Percentiles rank a stretch among this genome's conserved stretches.
These are phyloP conservation scores for Andrena praecox DNA, from an alignment of 2,888 invertebrate species.

Conservation along the genomic window DNA sequence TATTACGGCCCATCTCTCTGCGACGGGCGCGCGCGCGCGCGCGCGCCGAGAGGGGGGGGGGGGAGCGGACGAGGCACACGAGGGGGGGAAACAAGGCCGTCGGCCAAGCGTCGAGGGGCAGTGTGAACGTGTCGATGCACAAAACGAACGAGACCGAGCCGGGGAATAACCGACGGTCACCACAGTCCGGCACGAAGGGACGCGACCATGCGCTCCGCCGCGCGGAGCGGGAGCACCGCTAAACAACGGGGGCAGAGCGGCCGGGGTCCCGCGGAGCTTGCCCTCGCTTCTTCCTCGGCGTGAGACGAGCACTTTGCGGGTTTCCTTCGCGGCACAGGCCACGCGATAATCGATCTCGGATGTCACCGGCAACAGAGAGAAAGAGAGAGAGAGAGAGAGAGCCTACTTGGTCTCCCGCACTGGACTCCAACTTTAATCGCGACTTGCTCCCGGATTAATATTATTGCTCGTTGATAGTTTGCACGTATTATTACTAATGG, in stretches of 20 bases:
- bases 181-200: conserved; percentile 27
- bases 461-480: no score
- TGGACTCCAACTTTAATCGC: neutral
- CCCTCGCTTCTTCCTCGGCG: conserved; percentile 30
- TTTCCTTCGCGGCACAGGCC: conserved; percentile 16
- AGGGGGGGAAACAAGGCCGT: conserved; percentile 29
- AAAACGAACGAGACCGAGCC: conserved; percentile 18
- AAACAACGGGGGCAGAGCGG: conserved; percentile 18
- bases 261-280: conserved; percentile 26
- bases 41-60: neutral
- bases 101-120: conserved; percentile 39
- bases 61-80: conserved; percentile 12
- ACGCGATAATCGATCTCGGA: neutral
- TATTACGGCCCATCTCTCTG: conserved; percentile 27
- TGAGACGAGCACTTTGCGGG: conserved; percentile 40
- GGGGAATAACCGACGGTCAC: no score
- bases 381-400: no score
- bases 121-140: conserved; percentile 45
- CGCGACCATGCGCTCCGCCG: conserved; percentile 33
- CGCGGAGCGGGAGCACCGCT: conserved; percentile 31
- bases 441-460: no score
- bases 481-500: conserved; percentile 57
- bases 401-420: neutral
- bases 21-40: neutral
- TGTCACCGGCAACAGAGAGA: conserved; percentile 29